Conservation (phyloP, 2,797 vertebrate genomes). For the Tokudaia tokunoshimensis region DNA sequence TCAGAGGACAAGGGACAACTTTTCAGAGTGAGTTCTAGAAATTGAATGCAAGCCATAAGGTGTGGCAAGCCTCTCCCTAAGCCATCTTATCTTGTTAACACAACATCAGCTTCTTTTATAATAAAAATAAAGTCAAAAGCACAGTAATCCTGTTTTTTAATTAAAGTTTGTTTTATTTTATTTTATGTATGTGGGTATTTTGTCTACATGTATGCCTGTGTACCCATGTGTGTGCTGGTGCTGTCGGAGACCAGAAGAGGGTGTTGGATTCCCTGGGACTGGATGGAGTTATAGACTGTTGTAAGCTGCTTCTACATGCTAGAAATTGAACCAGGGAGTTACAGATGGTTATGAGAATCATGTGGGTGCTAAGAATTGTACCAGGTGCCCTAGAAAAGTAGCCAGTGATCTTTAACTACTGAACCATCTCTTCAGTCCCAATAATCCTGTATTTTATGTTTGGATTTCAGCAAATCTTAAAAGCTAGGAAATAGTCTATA, state of each 20-base stretch:
- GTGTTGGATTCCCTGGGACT: neutral
- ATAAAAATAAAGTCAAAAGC: conserved; percentile 12
- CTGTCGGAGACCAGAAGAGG: neutral
- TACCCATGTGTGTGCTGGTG: neutral
- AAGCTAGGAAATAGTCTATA: neutral
- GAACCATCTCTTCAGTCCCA: neutral
- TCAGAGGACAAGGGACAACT: neutral
- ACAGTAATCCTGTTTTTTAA: neutral
- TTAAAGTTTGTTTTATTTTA: neutral
- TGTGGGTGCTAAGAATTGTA: neutral
- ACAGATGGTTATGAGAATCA: neutral
- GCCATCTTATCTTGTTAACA: neutral
- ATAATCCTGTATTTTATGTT: neutral
- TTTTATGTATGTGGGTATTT: neutral
- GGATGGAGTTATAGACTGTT: neutral
- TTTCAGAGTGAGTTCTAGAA: neutral
- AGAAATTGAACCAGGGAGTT: neutral
- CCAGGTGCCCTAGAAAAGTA: neutral
- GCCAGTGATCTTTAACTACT: neutral
- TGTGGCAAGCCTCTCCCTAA: neutral
- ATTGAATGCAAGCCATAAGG: neutral
- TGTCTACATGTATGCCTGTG: neutral
- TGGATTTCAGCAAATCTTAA: conserved; percentile 18
- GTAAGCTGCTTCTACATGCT: neutral
- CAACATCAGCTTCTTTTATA: neutral